Percentiles rank a stretch among this genome's conserved stretches.
Conservation (phyloP, 2,113 vertebrate genomes). For the Herpetotheres cachinnans region DNA sequence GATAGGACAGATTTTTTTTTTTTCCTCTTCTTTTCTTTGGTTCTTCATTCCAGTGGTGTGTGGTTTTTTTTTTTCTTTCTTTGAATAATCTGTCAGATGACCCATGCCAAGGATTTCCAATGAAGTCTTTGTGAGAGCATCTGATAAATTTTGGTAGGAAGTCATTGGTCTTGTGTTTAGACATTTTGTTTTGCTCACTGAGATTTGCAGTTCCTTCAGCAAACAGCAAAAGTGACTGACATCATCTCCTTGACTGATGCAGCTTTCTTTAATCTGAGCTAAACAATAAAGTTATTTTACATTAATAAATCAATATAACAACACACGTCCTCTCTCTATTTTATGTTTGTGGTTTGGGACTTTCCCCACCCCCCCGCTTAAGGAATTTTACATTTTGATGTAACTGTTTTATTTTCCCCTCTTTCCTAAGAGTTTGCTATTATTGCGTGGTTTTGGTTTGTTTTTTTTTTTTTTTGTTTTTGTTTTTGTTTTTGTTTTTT, state of each 20-base stretch:
- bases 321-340: neutral
- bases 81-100: neutral
- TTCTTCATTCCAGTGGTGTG: neutral
- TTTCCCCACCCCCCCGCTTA: rapidly evolving
- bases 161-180: conserved; percentile 20
- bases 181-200: conserved; percentile 42
- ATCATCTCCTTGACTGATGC: conserved; percentile 7
- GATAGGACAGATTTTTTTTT: neutral
- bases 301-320: neutral
- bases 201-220: conserved; percentile 38
- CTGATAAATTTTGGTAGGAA: conserved; percentile 59
- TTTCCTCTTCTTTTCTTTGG: neutral
- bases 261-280: neutral
- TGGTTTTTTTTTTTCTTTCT: neutral
- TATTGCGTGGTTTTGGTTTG: too few relatives aligned
- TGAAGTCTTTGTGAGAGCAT: conserved; percentile 13
- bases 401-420: neutral
- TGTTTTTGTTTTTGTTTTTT: neutral
- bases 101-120: neutral
- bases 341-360: neutral
- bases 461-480: neutral
- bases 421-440: neutral
- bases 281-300: neutral
- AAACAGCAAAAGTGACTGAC: conserved; percentile 5
- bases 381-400: neutral